Evolutionary conservation across 2,113 vertebrate species (phyloP).

Genomic region (Naja naja): DNA sequence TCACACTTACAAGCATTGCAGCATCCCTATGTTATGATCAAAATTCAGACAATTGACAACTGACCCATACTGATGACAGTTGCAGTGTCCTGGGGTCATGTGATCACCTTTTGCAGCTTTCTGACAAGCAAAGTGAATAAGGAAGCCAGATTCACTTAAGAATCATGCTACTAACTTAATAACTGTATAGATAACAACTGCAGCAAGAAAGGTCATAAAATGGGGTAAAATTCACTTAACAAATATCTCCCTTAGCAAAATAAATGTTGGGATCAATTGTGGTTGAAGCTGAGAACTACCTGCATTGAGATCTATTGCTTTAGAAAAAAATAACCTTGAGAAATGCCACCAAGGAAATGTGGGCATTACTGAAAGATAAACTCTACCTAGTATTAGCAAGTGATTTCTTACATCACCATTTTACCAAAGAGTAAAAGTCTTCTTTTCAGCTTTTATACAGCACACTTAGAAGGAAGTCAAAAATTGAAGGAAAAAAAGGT

Average conservation of each 20-base stretch:
- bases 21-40: background rate
- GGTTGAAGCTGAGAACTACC: background rate
- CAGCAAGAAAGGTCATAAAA: background rate
- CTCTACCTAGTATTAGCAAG: constrained; percentile 67
- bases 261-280: background rate
- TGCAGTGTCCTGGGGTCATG: background rate
- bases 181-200: background rate
- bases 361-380: constrained; percentile 61
- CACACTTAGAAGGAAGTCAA: constrained; percentile 42
- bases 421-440: constrained; percentile 56
- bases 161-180: background rate
- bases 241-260: background rate
- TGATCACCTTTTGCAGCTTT: background rate
- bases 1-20: background rate
- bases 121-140: background rate
- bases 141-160: background rate
- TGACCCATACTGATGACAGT: background rate
- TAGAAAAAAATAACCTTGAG: constrained; percentile 46
- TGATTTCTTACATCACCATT: constrained; percentile 57
- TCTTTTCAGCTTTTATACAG: constrained; percentile 55
- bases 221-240: background rate
- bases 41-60: background rate
- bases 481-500: background rate
- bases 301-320: constrained; percentile 43
- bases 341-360: constrained; percentile 60